Conservation (phyloP, 2,113 vertebrate genomes). For the Eptesicus fuscus region DNA sequence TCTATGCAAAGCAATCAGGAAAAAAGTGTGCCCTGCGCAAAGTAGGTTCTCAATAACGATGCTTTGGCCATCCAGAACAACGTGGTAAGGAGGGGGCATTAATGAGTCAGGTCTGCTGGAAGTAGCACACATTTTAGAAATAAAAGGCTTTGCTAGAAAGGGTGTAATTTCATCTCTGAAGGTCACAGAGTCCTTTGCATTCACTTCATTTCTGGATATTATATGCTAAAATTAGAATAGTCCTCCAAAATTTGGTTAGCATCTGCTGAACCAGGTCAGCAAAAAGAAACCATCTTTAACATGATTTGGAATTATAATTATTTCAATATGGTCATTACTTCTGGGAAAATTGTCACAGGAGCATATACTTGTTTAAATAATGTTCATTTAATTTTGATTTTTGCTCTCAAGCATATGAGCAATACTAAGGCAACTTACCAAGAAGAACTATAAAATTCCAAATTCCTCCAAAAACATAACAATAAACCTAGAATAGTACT, state of each 20-base stretch:
- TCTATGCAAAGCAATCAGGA: slow-evolving; percentile 61
- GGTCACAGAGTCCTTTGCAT: not conserved
- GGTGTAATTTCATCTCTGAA: slow-evolving; percentile 42
- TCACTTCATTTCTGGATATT: slow-evolving; percentile 40
- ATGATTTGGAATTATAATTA: slow-evolving; percentile 61
- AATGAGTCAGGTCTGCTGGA: slow-evolving; percentile 30
- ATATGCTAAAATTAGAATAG: slow-evolving; percentile 50
- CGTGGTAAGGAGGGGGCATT: slow-evolving; percentile 11
- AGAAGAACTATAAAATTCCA: not conserved
- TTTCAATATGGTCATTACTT: slow-evolving; percentile 39
- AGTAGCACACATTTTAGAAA: slow-evolving; percentile 38
- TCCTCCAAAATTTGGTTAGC: slow-evolving; percentile 35
- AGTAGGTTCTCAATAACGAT: slow-evolving; percentile 43
- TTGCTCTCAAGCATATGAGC: not conserved
- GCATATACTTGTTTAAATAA: slow-evolving; percentile 7
- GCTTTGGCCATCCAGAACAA: slow-evolving; percentile 46
- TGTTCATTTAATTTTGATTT: slow-evolving; percentile 22
- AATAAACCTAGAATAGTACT: not conserved
- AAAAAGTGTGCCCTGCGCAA: slow-evolving; percentile 35
- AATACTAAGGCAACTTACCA: not conserved
- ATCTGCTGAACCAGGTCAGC: slow-evolving; percentile 51
- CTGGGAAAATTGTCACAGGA: slow-evolving; percentile 27
- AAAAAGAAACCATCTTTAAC: slow-evolving; percentile 41
- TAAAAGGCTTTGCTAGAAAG: slow-evolving; percentile 45
- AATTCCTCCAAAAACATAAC: not conserved